Conservation (phyloP, 2,797 vertebrate species). For the Lithobates sylvaticus region DNA sequence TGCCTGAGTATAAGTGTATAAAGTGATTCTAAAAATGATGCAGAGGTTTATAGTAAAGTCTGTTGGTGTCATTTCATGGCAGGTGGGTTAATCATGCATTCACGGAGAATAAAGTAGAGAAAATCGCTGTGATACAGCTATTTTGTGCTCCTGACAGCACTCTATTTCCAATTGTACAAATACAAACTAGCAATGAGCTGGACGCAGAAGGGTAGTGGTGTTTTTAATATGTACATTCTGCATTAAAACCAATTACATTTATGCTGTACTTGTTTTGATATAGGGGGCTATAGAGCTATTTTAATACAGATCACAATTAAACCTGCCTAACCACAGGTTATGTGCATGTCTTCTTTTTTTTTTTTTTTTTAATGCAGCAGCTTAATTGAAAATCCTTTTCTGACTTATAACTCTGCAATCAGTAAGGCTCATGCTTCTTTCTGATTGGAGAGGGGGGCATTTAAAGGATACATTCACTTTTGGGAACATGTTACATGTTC, state of each 20-base stretch:
- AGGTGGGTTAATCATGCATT: slow-evolving; percentile 48
- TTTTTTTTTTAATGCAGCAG: no score
- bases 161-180: background rate
- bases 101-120: slow-evolving; percentile 29
- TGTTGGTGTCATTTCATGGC: slow-evolving; percentile 41
- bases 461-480: no score
- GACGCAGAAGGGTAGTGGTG: background rate
- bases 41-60: slow-evolving; percentile 1
- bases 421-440: no score
- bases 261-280: background rate
- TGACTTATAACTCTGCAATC: no score
- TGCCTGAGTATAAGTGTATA: slow-evolving; percentile 21
- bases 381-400: no score
- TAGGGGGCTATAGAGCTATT: background rate
- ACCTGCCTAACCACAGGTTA: background rate
- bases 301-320: background rate
- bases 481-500: no score
- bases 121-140: slow-evolving; percentile 31
- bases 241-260: background rate
- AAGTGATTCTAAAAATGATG: slow-evolving; percentile 36
- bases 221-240: background rate
- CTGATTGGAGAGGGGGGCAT: no score
- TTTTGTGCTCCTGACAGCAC: slow-evolving; percentile 14
- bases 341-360: background rate
- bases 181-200: slow-evolving; percentile 17